Base-by-base conservation (phyloP, 2,113 vertebrate genomes). In the Tachycineta bicolor region DNA sequence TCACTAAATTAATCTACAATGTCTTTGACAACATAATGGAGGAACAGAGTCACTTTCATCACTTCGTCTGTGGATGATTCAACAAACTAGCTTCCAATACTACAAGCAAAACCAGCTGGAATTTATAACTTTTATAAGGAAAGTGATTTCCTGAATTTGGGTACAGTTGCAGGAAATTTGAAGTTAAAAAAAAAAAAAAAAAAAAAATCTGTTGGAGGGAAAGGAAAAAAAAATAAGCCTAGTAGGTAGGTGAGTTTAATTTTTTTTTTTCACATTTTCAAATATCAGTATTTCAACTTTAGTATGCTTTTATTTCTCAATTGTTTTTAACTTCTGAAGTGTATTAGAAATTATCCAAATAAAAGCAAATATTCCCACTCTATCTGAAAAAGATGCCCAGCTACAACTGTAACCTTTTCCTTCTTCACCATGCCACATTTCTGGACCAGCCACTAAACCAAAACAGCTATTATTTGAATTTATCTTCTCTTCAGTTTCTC, bases 141-240 rank as follows among this genome's bases (percentile, higher is more conserved):
- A 34, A 47, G 11, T 4, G 3, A 47, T 12, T 81, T 75, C 39
- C 17, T 75, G 29, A 63, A 70, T 81, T 58, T 59, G 15, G 5
- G 10, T 34, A 70, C 15, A 59, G 21, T 67, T 75, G 50, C 44
- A 75, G 10, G 11, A 63, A 74, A 87, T 53, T 53, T 12, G 46
- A 31, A 74, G 7, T 19, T 64, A 2, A 5, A 19, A 63, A 24
- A 24, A 11, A 6, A 34, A 12, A 8, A 37, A 37, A 37, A 37
- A 37, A 37, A 37, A 9, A n/a, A n/a, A n/a, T n/a, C n/a, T n/a
- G 37, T 1, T 1, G 3, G 1, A 9, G 3, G 4, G 12, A 16
- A 34, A 20, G 9, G 3, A 13, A 26, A 53, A 26, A 53, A 43
- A 87, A 56, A 11, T 2, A 22, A 79, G 8, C 7, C 9, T 71